Evolutionary conservation across 1,140 invertebrate species (phyloP).

Genomic region (Formica exsecta): DNA sequence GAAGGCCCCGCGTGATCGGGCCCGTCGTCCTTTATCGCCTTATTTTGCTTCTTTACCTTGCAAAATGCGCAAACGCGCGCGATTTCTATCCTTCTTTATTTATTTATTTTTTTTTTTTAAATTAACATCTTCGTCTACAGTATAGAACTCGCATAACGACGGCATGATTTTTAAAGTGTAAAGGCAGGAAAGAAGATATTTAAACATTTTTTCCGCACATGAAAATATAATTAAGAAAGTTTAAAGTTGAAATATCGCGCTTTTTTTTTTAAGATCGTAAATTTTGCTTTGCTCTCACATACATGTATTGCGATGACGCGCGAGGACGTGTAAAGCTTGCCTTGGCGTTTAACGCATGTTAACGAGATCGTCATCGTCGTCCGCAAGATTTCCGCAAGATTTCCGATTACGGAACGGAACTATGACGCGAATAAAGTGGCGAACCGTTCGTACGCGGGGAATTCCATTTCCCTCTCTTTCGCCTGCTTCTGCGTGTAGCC

Average conservation of each 20-base stretch:
- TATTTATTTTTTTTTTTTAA: not conserved
- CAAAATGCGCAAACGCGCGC: not conserved
- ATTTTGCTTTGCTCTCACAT: not conserved
- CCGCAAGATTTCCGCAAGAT: constrained; percentile 36
- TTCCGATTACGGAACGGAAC: constrained; percentile 48
- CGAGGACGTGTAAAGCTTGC: not conserved
- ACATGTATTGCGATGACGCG: not conserved
- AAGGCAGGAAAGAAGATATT: not conserved
- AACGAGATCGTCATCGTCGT: constrained; percentile 8
- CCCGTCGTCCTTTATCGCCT: not conserved
- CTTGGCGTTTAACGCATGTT: constrained; percentile 16
- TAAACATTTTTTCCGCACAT: not conserved
- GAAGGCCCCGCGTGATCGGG: constrained; percentile 55
- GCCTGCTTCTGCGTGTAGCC: constrained; percentile 21
- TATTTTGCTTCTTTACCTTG: not conserved
- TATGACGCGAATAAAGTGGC: constrained; percentile 47
- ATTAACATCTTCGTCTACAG: not conserved
- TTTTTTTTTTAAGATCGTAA: not conserved
- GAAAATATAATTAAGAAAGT: not conserved
- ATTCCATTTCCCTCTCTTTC: constrained; percentile 31
- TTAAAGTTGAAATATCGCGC: not conserved
- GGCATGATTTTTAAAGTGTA: not conserved
- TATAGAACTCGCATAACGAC: not conserved
- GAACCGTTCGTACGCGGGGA: constrained; percentile 7
- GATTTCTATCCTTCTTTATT: not conserved